These are phyloP conservation scores for Marcusenius ussheri DNA, from an alignment of 2,113 vertebrate species.

Conservation along the genomic window DNA sequence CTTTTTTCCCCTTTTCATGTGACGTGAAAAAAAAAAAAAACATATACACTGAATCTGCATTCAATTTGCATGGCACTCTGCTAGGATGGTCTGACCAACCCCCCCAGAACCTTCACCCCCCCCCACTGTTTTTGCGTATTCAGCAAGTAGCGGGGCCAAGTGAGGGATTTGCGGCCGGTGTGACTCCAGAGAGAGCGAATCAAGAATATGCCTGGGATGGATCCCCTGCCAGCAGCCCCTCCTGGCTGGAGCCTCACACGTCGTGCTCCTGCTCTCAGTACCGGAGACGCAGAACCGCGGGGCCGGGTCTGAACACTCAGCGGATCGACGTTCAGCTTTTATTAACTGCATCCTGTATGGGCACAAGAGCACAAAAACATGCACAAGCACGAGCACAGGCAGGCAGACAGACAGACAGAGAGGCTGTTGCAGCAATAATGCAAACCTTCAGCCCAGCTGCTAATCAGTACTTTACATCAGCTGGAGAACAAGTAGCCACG, in stretches of 20 bases:
- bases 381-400: accelerated
- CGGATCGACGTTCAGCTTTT: neutral
- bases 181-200: conserved; percentile 33
- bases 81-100: conserved; percentile 22
- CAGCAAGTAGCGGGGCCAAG: conserved; percentile 55
- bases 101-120: neutral
- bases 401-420: neutral
- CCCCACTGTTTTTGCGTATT: conserved; percentile 45
- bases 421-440: neutral
- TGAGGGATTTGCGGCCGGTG: conserved; percentile 51
- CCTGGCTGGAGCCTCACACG: conserved; percentile 35
- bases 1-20: conserved; percentile 36
- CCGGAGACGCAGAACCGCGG: neutral
- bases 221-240: conserved; percentile 45
- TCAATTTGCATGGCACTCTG: conserved; percentile 53
- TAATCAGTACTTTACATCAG: neutral
- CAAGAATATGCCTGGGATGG: conserved; percentile 53
- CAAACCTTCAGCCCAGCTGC: neutral
- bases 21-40: conserved; percentile 46
- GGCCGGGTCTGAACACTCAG: neutral
- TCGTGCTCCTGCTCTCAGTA: conserved; percentile 26
- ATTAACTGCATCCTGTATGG: neutral
- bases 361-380: neutral
- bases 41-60: conserved; percentile 55
- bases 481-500: neutral